A percentile compares a stretch with the other conserved stretches of the same genome.
Evolutionary conservation across 2,888 invertebrate species (phyloP).

Genomic region (Cheilosia vernalis): DNA sequence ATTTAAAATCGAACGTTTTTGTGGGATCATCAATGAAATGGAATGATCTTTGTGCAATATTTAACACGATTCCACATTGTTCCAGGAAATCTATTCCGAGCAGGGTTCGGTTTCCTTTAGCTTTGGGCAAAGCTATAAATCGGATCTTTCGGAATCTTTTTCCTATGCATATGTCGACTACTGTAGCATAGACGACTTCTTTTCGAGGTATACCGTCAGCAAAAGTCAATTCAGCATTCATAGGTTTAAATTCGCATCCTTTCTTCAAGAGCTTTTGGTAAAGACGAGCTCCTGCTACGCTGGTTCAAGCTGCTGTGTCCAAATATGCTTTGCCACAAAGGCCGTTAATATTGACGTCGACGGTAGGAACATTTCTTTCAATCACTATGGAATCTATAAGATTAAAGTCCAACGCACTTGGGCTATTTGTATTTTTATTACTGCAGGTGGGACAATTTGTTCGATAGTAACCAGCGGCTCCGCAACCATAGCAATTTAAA

Average conservation of each 20-base stretch:
- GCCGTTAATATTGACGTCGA: slow-evolving; percentile 45
- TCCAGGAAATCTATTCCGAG: no score
- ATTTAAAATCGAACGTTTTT: no score
- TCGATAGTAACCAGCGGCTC: slow-evolving; percentile 16
- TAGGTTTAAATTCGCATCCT: background rate
- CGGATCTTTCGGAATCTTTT: no score
- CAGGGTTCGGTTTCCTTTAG: no score
- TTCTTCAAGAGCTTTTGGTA: slow-evolving; percentile 12
- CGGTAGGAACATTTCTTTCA: slow-evolving; percentile 21
- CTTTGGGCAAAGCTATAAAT: no score
- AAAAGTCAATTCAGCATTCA: background rate
- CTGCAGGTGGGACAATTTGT: slow-evolving; percentile 27
- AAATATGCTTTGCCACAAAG: slow-evolving; percentile 66
- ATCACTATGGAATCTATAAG: slow-evolving; percentile 16
- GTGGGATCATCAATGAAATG: no score
- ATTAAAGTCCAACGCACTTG: slow-evolving; percentile 12
- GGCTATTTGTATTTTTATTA: background rate
- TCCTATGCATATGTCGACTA: no score
- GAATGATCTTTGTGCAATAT: no score
- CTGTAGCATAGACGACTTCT: no score
- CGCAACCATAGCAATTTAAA: slow-evolving; percentile 28
- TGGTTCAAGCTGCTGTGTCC: slow-evolving; percentile 70
- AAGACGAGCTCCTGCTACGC: slow-evolving; percentile 66
- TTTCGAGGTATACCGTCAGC: no score
- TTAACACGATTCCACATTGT: no score